Evolutionary conservation across 2,113 vertebrate genomes (phyloP).

Genomic region (Microcebus murinus): DNA sequence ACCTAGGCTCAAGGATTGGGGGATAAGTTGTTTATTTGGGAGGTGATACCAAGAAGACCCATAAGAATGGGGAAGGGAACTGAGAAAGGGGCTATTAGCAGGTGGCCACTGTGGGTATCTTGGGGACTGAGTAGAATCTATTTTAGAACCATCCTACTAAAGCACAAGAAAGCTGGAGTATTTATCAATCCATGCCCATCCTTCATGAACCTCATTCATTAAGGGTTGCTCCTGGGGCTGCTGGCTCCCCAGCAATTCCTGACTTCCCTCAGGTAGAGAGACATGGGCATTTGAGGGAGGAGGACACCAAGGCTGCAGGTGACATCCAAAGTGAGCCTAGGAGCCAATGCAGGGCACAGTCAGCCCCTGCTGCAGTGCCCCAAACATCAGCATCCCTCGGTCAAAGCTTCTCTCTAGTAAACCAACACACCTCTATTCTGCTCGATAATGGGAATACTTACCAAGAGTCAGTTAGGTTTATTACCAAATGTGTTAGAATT

Average conservation of each 20-base stretch:
- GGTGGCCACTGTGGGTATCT: background rate
- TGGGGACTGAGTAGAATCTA: background rate
- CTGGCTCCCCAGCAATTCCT: background rate
- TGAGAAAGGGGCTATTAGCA: background rate
- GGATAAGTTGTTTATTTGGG: background rate
- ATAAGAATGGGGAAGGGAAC: background rate
- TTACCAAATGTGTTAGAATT: background rate
- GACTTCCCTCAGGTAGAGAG: background rate
- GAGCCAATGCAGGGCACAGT: fast-evolving
- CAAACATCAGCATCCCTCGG: background rate
- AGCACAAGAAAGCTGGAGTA: background rate
- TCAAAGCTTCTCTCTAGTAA: background rate
- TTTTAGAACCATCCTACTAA: background rate
- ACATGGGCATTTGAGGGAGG: background rate
- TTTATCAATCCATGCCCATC: background rate
- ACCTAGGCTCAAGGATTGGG: background rate
- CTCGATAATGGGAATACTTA: background rate
- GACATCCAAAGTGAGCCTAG: too few species aligned
- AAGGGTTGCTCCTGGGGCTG: background rate
- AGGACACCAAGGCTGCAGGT: background rate
- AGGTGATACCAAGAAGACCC: background rate
- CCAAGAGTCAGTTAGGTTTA: background rate
- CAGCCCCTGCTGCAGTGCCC: background rate
- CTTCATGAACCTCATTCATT: background rate
- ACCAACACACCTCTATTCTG: background rate